Percentiles rank a stretch among this genome's conserved stretches.
Evolutionary conservation across 2,888 invertebrate species (phyloP).

Genomic region (Agelastica alni): DNA sequence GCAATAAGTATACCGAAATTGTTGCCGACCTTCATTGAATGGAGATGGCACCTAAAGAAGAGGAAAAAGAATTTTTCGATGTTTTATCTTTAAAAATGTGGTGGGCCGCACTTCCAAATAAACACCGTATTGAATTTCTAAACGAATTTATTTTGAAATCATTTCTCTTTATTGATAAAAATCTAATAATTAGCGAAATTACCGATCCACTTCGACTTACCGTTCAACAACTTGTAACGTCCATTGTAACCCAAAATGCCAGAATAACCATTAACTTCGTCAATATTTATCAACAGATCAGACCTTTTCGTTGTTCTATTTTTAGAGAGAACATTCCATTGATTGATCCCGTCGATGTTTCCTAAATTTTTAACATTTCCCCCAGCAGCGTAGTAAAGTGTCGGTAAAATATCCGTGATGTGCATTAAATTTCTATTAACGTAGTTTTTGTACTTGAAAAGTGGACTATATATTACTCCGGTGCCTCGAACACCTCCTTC

Average conservation of each 20-base stretch:
- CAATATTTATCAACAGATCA: constrained; percentile 48
- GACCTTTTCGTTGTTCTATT: constrained; percentile 35
- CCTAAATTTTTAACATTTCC: constrained; percentile 45
- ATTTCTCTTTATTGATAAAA: too few relatives aligned
- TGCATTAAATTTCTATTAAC: constrained; percentile 72
- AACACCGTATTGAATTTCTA: too few relatives aligned
- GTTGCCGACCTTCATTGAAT: too few relatives aligned
- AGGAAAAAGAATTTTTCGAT: background rate
- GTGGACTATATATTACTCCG: constrained; percentile 76
- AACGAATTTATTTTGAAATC: too few relatives aligned
- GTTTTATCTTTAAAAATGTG: background rate
- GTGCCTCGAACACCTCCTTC: constrained; percentile 84
- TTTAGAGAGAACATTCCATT: constrained; percentile 48
- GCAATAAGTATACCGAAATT: too few relatives aligned
- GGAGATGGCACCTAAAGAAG: too few relatives aligned
- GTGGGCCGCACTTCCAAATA: too few relatives aligned
- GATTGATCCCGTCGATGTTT: constrained; percentile 52
- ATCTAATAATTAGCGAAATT: background rate
- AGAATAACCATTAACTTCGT: constrained; percentile 49
- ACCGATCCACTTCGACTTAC: constrained; percentile 32
- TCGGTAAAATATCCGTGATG: constrained; percentile 84
- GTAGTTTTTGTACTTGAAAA: constrained; percentile 58
- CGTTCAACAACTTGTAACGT: constrained; percentile 49
- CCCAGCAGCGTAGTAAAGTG: constrained; percentile 59
- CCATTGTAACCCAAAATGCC: constrained; percentile 49